Evolutionary conservation across 2,888 invertebrate species (phyloP), one percentile per base, ranked within the genome.

Genomic region (Oligia fasciuncula): DNA sequence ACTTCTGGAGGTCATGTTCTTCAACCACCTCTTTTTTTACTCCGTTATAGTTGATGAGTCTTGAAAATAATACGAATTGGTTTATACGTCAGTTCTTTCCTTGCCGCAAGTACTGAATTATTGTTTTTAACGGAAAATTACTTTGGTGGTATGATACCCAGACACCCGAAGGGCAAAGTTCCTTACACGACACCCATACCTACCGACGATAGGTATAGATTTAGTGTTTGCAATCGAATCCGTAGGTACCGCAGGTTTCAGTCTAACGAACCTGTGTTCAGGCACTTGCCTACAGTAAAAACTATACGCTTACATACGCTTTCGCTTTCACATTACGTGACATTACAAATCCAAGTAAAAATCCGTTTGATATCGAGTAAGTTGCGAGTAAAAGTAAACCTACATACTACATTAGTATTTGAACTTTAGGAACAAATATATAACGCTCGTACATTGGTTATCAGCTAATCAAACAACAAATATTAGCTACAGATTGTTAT

Each of bases 321-420:
- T 87, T 87, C 85, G 75, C 87, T 87, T 87, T 87, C 73, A 79
- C 43, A 66, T 84, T 78, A 79, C 77, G 81, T 81, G 81, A 77
- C 77, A 76, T 76, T 84, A 72, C 40, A 66, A 60, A 60, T 40
- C 46, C 66, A 63, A 63, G 69, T 29, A 73, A 76, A 57, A 79
- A 62, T 68, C n/a, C n/a, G 43, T 72, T 67, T 71, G 46, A 63
- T 63, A 68, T 71, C 35, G 46, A 70, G 35, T 40, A 83, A 62
- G 57, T 70, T 65, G 66, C 60, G 54, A 73, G 46, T 76, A 81
- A 74, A 74, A 74, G 68, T 75, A 17, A 46, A 43, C 1, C 6
- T 46, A 35, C 17, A 23, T 40, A 63, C 2, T 35, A 23, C 8
- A n/a, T 1, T 29, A 40, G 35, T 46, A 63, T 78, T 19, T n/a